Evolutionary conservation across 2,888 invertebrate genomes (phyloP).

Genomic region (Dryobota labecula): DNA sequence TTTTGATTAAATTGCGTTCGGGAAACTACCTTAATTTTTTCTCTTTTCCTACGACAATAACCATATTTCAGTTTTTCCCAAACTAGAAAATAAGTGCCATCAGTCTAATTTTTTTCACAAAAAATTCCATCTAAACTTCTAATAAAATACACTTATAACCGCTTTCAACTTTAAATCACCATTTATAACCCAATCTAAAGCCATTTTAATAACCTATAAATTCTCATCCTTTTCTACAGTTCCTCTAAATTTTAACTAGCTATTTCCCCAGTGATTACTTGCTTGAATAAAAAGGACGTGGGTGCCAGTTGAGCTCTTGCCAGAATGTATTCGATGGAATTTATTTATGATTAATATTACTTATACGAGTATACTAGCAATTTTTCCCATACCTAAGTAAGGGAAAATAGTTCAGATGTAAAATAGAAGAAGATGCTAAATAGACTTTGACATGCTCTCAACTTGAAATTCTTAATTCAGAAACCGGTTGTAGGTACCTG

Average conservation of each 20-base stretch:
- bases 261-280: slow-evolving; percentile 39
- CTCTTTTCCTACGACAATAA: background rate
- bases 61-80: background rate
- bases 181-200: slow-evolving; percentile 35
- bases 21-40: background rate
- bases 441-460: background rate
- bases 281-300: slow-evolving; percentile 28
- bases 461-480: background rate
- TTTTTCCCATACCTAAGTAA: slow-evolving; percentile 14
- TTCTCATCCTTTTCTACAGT: slow-evolving; percentile 34
- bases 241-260: slow-evolving; percentile 37
- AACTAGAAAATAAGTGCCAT: slow-evolving; percentile 24
- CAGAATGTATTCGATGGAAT: slow-evolving; percentile 39
- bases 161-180: slow-evolving; percentile 32
- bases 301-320: slow-evolving; percentile 58
- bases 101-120: slow-evolving; percentile 22
- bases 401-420: too few relatives aligned
- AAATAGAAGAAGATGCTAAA: background rate
- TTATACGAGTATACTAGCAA: background rate
- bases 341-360: slow-evolving; percentile 38
- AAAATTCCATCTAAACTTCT: slow-evolving; percentile 21
- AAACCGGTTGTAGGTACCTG: background rate
- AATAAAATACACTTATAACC: slow-evolving; percentile 18
- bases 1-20: background rate
- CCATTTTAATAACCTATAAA: slow-evolving; percentile 49